phyloP scores from a whole-genome alignment of 2,888 invertebrate genomes.

The Nysson spinosus region DNA sequence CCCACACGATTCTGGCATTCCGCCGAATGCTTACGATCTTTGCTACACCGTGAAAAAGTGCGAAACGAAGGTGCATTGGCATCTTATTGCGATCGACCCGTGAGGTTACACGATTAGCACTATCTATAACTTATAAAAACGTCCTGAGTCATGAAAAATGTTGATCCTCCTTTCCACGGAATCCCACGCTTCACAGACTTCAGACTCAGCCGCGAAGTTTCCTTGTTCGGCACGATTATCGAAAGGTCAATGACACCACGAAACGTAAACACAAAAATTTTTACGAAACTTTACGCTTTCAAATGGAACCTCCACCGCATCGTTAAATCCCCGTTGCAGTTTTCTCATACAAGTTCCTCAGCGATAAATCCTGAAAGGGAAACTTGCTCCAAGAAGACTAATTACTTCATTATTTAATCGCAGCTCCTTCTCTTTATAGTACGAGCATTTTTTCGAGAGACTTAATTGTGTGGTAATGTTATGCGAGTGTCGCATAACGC shows the following conservation, averaged over 20 bases:
- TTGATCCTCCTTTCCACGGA: no score
- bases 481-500: not conserved
- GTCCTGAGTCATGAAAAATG: no score
- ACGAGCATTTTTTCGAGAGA: not conserved
- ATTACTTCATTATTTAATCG: not conserved
- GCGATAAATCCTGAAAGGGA: not conserved
- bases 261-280: constrained; percentile 3
- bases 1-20: constrained; percentile 63
- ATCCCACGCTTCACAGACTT: constrained; percentile 18
- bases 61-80: no score
- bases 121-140: no score
- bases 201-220: no score
- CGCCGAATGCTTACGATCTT: constrained; percentile 37
- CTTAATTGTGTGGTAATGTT: not conserved
- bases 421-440: not conserved
- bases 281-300: no score
- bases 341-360: no score
- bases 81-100: no score
- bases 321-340: not conserved
- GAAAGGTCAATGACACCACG: constrained; percentile 4
- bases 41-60: not conserved
- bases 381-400: not conserved
- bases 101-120: no score
- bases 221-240: constrained; percentile 14
- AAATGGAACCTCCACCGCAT: no score